Evolutionary conservation across 2,113 vertebrate species (phyloP).

Genomic region (Laterallus jamaicensis): DNA sequence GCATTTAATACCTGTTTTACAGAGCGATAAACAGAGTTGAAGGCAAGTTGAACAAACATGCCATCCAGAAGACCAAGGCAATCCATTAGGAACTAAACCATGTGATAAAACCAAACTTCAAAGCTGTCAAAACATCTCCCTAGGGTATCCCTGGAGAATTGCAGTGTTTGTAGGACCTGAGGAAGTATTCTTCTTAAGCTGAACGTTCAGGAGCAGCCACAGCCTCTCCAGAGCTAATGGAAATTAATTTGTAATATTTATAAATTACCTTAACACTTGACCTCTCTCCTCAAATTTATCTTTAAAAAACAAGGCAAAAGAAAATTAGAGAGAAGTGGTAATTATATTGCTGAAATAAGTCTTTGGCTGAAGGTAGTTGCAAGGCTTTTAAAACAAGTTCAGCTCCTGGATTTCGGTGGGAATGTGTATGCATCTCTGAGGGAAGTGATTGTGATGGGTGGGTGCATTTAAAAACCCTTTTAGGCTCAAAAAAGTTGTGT

Average conservation of each 20-base stretch:
- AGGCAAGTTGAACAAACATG: slow-evolving; percentile 68
- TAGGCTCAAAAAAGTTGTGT: neutral
- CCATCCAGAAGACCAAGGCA: slow-evolving; percentile 53
- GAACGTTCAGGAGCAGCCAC: neutral
- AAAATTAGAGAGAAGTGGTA: neutral
- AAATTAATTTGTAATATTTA: slow-evolving; percentile 50
- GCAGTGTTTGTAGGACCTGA: slow-evolving; percentile 47
- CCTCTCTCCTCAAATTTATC: slow-evolving; percentile 16
- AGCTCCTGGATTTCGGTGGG: neutral
- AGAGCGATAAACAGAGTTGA: slow-evolving; percentile 66
- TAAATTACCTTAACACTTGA: slow-evolving; percentile 56
- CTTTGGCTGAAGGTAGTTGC: neutral
- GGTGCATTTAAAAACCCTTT: neutral
- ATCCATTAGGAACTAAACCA: slow-evolving; percentile 66
- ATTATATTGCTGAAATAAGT: neutral
- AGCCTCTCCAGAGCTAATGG: slow-evolving; percentile 29
- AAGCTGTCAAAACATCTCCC: slow-evolving; percentile 66
- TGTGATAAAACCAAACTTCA: slow-evolving; percentile 66
- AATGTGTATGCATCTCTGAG: neutral
- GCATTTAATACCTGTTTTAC: slow-evolving; percentile 53
- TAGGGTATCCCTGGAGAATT: slow-evolving; percentile 40
- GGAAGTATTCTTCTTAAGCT: slow-evolving; percentile 56
- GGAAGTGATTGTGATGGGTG: neutral
- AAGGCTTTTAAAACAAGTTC: neutral
- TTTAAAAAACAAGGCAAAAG: neutral